Percentiles rank a stretch among this genome's conserved stretches.
These are phyloP conservation scores for Corythoichthys haematopterus DNA, from an alignment of 2,113 vertebrate species.

Conservation along the genomic window DNA sequence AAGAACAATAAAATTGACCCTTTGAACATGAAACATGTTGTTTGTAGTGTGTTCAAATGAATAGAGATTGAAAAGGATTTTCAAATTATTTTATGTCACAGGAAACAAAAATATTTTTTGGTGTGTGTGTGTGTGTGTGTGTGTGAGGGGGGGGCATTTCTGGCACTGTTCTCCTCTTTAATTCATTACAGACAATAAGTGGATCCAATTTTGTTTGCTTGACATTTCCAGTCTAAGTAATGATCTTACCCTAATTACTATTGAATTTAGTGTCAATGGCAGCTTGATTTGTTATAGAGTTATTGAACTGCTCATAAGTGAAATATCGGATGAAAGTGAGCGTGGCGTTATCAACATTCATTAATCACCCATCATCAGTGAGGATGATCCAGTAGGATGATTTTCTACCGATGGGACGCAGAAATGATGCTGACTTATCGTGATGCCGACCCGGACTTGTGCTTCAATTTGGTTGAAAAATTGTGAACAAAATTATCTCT, in stretches of 20 bases:
- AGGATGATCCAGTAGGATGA: neutral
- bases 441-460: neutral
- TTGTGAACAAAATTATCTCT: too few species aligned
- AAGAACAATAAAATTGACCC: too few species aligned
- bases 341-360: slow-evolving; percentile 5
- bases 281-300: slow-evolving; percentile 15
- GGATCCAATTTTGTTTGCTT: slow-evolving; percentile 3
- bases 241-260: slow-evolving; percentile 32
- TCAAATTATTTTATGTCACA: neutral
- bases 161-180: neutral
- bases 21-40: too few species aligned
- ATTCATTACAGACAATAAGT: neutral
- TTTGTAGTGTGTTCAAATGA: too few species aligned
- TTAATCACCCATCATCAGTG: slow-evolving; percentile 4
- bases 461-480: neutral
- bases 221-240: slow-evolving; percentile 11
- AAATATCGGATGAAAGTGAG: slow-evolving; percentile 12
- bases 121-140: neutral
- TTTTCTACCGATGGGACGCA: neutral
- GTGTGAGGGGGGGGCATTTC: neutral
- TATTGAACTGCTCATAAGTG: slow-evolving; percentile 13
- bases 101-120: neutral
- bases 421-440: neutral
- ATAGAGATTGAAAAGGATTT: too few species aligned
- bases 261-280: slow-evolving; percentile 27